Percentiles rank a stretch among this genome's conserved stretches.
Evolutionary conservation across 2,113 vertebrate genomes (phyloP).

Genomic region (Myotis davidii): DNA sequence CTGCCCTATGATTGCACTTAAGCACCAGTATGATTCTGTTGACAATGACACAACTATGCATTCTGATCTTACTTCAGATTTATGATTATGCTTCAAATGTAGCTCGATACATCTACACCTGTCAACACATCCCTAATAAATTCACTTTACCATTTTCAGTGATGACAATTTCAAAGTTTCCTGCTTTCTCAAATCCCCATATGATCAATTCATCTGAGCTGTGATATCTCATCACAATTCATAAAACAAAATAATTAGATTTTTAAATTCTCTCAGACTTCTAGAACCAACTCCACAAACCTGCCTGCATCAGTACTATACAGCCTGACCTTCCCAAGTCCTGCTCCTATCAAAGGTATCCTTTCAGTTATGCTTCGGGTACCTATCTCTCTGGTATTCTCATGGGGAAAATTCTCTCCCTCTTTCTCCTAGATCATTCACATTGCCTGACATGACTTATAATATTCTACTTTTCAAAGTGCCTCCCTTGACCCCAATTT

Average conservation of each 20-base stretch:
- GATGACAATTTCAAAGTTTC: not conserved
- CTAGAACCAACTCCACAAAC: not conserved
- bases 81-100: not conserved
- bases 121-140: not conserved
- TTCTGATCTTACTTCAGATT: not conserved
- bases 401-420: not conserved
- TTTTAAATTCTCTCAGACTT: not conserved
- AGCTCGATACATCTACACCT: not conserved
- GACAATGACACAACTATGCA: not conserved
- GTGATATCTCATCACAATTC: not conserved
- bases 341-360: not conserved
- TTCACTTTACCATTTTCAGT: not conserved
- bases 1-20: not conserved
- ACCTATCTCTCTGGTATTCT: not conserved
- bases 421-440: not conserved
- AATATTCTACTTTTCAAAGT: not conserved
- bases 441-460: not conserved
- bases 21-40: not conserved
- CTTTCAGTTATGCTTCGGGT: not conserved
- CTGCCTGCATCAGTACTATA: not conserved
- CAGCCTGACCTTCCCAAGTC: not conserved
- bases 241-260: slow-evolving; percentile 14
- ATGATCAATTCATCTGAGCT: not conserved
- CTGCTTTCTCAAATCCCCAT: not conserved
- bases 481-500: not conserved